Evolutionary conservation across 2,113 vertebrate species (phyloP).

Genomic region (Pogonocichla stellata): DNA sequence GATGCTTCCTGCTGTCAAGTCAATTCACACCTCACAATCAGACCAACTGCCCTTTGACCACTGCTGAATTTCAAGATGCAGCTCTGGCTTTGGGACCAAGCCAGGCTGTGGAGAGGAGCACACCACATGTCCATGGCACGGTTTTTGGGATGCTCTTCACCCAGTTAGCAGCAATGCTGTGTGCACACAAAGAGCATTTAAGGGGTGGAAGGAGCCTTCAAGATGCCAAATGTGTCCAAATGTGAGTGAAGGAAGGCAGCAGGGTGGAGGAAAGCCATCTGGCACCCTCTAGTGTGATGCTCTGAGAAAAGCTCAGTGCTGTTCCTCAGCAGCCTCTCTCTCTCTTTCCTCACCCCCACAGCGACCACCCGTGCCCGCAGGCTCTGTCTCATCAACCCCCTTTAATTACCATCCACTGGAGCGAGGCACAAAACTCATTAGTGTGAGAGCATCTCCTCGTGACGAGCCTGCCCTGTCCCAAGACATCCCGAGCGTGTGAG

Average conservation of each 20-base stretch:
- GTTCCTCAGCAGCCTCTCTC: not conserved
- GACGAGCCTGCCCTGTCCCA: not conserved
- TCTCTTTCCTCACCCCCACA: not conserved
- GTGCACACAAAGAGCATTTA: not conserved
- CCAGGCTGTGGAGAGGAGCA: not conserved
- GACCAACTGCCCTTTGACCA: not conserved
- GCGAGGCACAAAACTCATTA: not conserved
- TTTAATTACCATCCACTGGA: not conserved
- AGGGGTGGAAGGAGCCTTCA: not conserved
- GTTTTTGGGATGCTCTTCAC: not conserved
- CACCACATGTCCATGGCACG: fast-evolving
- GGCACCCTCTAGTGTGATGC: slow-evolving; percentile 62
- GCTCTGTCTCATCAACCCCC: not conserved
- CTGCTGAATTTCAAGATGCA: not conserved
- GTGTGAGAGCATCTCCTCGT: not conserved
- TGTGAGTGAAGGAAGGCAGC: not conserved
- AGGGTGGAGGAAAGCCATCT: slow-evolving; percentile 33
- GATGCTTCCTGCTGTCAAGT: not conserved
- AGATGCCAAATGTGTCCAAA: not conserved
- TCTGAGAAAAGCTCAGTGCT: not conserved
- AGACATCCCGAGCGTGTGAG: not conserved
- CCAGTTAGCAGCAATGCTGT: not conserved
- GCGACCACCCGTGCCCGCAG: not conserved
- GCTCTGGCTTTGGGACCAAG: not conserved
- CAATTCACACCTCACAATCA: not conserved